phyloP scores from a whole-genome alignment of 2,888 invertebrate genomes.

The Odontocolon sp. region DNA sequence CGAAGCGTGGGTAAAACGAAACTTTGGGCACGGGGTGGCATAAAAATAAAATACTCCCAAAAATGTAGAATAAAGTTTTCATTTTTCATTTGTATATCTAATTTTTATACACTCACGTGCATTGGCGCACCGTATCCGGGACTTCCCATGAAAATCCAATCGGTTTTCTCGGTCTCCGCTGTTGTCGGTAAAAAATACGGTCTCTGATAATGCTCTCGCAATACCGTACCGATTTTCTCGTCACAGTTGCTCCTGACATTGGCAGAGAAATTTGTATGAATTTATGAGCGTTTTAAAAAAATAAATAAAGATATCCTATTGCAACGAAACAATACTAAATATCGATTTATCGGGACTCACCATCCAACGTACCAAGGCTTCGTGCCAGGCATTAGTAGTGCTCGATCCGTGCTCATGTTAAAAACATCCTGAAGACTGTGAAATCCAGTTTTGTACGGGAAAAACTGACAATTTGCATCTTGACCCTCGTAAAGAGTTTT shows the following conservation, averaged over 20 bases:
- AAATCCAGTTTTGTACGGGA: constrained; percentile 96
- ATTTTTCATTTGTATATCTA: constrained; percentile 8
- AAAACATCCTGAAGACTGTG: constrained; percentile 90
- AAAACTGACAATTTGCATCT: constrained; percentile 91
- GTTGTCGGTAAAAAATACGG: constrained; percentile 95
- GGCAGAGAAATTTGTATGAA: no score
- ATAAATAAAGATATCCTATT: not conserved
- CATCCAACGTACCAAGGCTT: constrained; percentile 89
- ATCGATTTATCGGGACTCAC: constrained; percentile 79
- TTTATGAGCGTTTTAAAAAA: no score
- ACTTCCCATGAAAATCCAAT: constrained; percentile 99
- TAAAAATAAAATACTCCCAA: no score
- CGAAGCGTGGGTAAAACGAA: no score
- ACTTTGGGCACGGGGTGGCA: no score
- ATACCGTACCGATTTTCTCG: constrained; percentile 88
- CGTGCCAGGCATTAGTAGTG: constrained; percentile 84
- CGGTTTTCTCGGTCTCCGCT: constrained; percentile 94
- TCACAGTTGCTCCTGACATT: constrained; percentile 96
- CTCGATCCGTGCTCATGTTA: constrained; percentile 88
- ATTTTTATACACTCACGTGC: constrained; percentile 87
- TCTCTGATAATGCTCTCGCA: constrained; percentile 89
- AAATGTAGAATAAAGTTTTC: no score
- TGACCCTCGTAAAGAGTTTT: constrained; percentile 86
- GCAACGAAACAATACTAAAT: not conserved
- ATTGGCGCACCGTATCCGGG: constrained; percentile 97